Evolutionary conservation across 2,113 vertebrate species (phyloP).

Genomic region (Stomatorhinus ivindoensis): DNA sequence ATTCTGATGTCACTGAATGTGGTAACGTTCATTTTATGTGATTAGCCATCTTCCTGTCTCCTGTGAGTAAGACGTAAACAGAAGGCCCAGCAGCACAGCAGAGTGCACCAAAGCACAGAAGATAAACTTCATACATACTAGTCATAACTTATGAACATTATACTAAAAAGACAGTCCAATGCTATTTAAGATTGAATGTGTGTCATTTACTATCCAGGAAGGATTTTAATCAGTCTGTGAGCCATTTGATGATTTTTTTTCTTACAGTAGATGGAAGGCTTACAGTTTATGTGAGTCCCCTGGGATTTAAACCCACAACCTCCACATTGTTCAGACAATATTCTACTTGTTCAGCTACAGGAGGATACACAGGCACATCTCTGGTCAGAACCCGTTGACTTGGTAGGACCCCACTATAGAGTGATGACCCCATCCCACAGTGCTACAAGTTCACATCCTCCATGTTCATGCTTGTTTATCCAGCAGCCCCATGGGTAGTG

Average conservation of each 20-base stretch:
- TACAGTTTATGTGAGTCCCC: not conserved
- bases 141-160: not conserved
- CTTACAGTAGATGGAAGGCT: not conserved
- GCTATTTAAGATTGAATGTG: not conserved
- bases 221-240: not conserved
- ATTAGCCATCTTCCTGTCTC: not conserved
- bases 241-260: not conserved
- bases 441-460: not conserved
- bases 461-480: not conserved
- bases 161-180: not conserved
- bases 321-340: not conserved
- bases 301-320: not conserved
- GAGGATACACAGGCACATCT: not conserved
- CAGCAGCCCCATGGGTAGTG: not conserved
- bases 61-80: not conserved
- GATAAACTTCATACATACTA: not conserved
- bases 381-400: not conserved
- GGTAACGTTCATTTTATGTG: not conserved
- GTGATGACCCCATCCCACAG: not conserved
- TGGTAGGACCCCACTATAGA: not conserved
- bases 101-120: not conserved
- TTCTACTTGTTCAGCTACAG: not conserved
- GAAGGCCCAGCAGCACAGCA: not conserved
- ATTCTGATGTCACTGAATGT: not conserved
- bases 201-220: not conserved